These are phyloP conservation scores for Gymnogyps californianus DNA, from an alignment of 2,113 vertebrate genomes.

Conservation along the genomic window DNA sequence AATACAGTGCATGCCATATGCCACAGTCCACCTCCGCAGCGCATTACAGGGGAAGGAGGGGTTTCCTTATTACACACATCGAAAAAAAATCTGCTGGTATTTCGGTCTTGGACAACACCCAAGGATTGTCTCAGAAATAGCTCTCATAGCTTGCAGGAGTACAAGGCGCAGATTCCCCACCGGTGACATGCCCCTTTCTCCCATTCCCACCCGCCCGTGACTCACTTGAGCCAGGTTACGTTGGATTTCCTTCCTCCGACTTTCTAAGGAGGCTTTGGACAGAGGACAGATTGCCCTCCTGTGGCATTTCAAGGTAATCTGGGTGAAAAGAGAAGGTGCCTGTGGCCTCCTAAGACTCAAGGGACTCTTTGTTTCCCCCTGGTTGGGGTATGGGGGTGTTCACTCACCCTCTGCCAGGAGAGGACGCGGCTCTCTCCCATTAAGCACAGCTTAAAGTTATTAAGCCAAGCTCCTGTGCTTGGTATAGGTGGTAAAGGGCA, in stretches of 20 bases:
- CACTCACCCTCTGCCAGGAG: background rate
- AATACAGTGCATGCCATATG: rapidly evolving
- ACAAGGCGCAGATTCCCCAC: background rate
- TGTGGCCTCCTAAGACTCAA: background rate
- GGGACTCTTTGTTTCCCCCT: background rate
- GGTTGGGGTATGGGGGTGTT: no score
- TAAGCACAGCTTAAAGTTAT: background rate
- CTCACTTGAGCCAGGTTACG: background rate
- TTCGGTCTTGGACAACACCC: background rate
- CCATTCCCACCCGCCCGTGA: rapidly evolving
- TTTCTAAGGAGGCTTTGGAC: background rate
- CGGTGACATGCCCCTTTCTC: rapidly evolving
- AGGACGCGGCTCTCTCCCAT: background rate
- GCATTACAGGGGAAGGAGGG: background rate
- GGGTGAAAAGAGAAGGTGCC: background rate
- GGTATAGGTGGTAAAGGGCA: background rate
- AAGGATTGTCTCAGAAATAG: background rate
- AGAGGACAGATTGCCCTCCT: background rate
- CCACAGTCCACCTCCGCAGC: rapidly evolving
- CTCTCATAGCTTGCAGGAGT: background rate
- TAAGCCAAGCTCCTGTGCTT: background rate
- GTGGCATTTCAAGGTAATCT: background rate
- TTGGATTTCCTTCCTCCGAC: background rate
- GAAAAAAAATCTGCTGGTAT: background rate
- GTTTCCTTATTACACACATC: background rate